Base-by-base conservation (phyloP, 1,140 invertebrate genomes). In the Sarcophaga bullata region DNA sequence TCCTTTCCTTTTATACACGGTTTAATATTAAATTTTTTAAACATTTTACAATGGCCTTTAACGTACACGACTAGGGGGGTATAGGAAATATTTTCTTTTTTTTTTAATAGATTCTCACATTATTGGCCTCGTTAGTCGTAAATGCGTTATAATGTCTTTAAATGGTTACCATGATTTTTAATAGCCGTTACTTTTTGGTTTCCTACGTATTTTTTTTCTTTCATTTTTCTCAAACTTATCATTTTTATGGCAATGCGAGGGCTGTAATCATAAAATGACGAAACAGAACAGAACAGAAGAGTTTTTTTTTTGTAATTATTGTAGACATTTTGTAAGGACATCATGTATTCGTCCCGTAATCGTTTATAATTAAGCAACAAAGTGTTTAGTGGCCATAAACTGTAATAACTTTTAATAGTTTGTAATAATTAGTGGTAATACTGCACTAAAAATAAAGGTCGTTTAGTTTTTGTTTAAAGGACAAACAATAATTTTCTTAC, bases 51-150 rank as follows among this genome's bases (percentile, higher is more conserved):
- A 3, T 9, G 8, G 50, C 13, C 2, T 6, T 9, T 52, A 37
- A 13, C 13, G 50, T 52, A 13, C 6, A 13, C 50, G 13, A n/a
- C 6, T 6, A 62, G 10, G 15, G 15, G 11, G 15, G 58, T n/a
- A 8, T 68, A 19, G 17, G 50, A 8, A 50, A 17, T 17, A 17
- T 17, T 78, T 78, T 73, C 13, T 2, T 11, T 25, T 10, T 2
- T 11, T 25, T 10, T 73, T 73, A 52, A 19, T 78, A 11, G 48
- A 17, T 50, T 19, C 50, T 68, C 62, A 68, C 50, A 48, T 78
- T 78, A 78, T 78, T 78, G 75, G 75, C 48, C 75, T 78, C 75
- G 75, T 78, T 78, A 78, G 48, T 78, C 19, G 17, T 19, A 78
- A 78, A 52, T 78, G 75, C 75, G 62, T 68, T 68, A 68, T 19